phyloP scores from a whole-genome alignment of 2,888 invertebrate genomes.

The Conchocele bisecta region DNA sequence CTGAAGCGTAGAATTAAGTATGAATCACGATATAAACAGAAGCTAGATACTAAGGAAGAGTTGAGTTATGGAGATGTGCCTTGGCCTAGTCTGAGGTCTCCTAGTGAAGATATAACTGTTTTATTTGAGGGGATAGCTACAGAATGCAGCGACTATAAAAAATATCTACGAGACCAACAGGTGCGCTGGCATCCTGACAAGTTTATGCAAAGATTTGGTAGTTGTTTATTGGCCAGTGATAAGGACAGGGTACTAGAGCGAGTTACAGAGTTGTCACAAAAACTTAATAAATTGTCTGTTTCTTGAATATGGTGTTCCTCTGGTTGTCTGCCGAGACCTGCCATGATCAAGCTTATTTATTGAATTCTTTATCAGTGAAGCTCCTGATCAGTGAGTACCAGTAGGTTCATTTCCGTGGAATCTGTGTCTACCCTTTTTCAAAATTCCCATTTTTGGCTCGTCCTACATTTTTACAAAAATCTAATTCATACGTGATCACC shows the following conservation, averaged over 20 bases:
- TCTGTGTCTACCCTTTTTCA: no score
- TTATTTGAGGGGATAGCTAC: constrained; percentile 70
- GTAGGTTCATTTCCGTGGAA: no score
- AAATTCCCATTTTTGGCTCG: no score
- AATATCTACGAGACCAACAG: constrained; percentile 73
- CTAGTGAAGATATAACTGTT: constrained; percentile 59
- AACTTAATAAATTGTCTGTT: constrained; percentile 68
- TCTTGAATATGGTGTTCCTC: no score
- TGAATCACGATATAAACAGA: constrained; percentile 59
- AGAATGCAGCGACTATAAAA: constrained; percentile 55
- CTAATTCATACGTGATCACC: no score
- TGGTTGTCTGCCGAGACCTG: no score
- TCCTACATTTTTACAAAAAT: no score
- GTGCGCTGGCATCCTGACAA: constrained; percentile 81
- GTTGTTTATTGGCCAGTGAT: constrained; percentile 61
- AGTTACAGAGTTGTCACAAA: constrained; percentile 78
- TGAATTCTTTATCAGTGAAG: no score
- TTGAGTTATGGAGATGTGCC: constrained; percentile 72
- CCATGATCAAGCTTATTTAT: no score
- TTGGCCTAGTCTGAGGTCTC: constrained; percentile 69
- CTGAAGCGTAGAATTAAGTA: constrained; percentile 62
- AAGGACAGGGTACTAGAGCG: constrained; percentile 66
- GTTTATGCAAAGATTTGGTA: constrained; percentile 76
- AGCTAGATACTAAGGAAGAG: constrained; percentile 42
- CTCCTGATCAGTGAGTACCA: no score